phyloP scores from a whole-genome alignment of 2,888 invertebrate species.

The Cheilosia pagana region DNA sequence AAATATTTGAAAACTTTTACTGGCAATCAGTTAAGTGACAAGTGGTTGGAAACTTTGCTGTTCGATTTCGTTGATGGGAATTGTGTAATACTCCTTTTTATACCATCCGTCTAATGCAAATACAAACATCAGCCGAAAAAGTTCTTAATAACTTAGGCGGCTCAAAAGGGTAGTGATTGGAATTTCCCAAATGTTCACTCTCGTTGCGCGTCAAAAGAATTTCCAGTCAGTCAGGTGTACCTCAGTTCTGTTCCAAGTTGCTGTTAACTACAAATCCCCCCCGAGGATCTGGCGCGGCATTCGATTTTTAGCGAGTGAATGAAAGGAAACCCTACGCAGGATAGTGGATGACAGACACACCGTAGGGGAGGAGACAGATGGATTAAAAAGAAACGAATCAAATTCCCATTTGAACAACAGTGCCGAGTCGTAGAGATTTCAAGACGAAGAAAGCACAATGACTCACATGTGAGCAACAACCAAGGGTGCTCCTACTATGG shows the following conservation, averaged over 20 bases:
- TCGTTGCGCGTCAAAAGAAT: background rate
- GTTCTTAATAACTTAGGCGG: background rate
- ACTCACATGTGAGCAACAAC: constrained; percentile 59
- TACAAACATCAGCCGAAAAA: background rate
- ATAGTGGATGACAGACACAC: background rate
- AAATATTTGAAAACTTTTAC: too few species aligned
- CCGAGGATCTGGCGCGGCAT: background rate
- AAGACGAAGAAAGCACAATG: constrained; percentile 26
- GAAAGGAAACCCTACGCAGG: background rate
- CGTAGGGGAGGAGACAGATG: background rate
- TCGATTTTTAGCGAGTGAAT: constrained; percentile 7
- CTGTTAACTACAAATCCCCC: too few species aligned
- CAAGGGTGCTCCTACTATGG: background rate
- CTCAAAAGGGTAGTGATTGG: background rate
- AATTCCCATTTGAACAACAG: constrained; percentile 21
- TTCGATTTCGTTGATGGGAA: too few species aligned
- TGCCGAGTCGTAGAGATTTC: constrained; percentile 16
- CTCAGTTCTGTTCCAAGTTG: background rate
- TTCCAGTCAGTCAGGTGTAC: background rate
- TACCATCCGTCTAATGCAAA: background rate
- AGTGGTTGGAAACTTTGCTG: too few species aligned
- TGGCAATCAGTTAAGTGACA: too few species aligned
- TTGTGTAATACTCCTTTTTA: too few species aligned
- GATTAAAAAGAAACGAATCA: constrained; percentile 31
- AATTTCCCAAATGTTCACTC: background rate